Base-by-base conservation (phyloP, 2,888 invertebrate species). In the Ethmia dodecea region DNA sequence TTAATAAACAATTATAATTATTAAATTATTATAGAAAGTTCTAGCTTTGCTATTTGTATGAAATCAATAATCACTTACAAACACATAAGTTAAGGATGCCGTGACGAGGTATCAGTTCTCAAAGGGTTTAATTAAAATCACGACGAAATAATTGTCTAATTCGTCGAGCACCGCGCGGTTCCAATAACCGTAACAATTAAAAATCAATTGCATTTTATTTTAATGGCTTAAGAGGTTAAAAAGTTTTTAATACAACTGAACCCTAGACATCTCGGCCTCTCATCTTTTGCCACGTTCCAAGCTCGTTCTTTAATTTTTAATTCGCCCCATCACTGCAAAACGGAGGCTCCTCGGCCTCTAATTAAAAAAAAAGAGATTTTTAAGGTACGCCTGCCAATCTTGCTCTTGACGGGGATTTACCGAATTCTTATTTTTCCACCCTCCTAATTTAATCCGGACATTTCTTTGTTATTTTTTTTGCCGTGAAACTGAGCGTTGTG, bases 241-340 rank as follows among this genome's bases (percentile, higher is more conserved):
- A n/a, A n/a, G n/a, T n/a, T n/a, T n/a, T n/a, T n/a, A n/a, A 18
- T 18, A 5, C 18, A 18, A 5, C 18, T 18, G 18, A 8, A 5
- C 5, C 18, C 8, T 18, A 5, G 5, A 5, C 18, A 18, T 18
- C 18, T 18, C 18, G 18, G 5, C 18, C 18, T 18, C 18, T 18
- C 18, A 8, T 5, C 5, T 18, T 8, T 5, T 8, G 8, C 8
- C 8, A 18, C 5, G 51, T 54, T n/a, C n/a, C n/a, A n/a, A 28
- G 37, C 20, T 9, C 37, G 35, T 37, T 40, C 35, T 47, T 47
- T 40, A 43, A 47, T 45, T 57, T 49, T 54, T 50, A 50, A 55
- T 54, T 53, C 51, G 39, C 42, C 46, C 42, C 37, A n/a, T n/a
- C n/a, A n/a, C n/a, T n/a, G n/a, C 45, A 50, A 48, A 38, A 36